Evolutionary conservation across 2,888 invertebrate species (phyloP).

Genomic region (Sarcophaga caerulescens): DNA sequence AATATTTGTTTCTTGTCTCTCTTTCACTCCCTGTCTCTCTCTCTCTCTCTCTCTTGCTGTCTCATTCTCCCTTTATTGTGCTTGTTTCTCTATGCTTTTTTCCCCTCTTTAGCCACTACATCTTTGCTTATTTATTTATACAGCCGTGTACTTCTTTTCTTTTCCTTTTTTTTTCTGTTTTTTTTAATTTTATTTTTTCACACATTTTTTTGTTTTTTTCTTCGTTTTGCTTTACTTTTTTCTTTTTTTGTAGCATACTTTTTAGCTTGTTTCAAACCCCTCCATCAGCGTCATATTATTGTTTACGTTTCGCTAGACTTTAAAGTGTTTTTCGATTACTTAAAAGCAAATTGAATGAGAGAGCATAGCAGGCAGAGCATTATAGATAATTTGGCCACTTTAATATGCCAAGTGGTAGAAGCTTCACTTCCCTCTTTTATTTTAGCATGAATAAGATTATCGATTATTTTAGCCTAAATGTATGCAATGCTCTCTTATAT

Average conservation of each 20-base stretch:
- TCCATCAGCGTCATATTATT: conserved; percentile 48
- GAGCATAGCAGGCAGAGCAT: conserved; percentile 57
- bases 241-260: conserved; percentile 59
- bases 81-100: background rate
- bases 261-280: conserved; percentile 13
- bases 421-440: background rate
- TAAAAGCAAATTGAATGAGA: conserved; percentile 76
- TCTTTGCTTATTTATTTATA: conserved; percentile 21
- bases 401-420: conserved; percentile 30
- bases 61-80: background rate
- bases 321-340: conserved; percentile 78
- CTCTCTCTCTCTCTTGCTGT: background rate
- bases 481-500: conserved; percentile 34
- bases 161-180: background rate
- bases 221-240: background rate
- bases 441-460: conserved; percentile 36
- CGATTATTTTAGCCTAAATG: conserved; percentile 49
- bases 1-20: conserved; percentile 56
- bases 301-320: conserved; percentile 68
- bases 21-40: background rate
- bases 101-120: background rate
- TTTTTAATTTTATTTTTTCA: conserved; percentile 24
- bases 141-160: conserved; percentile 27
- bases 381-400: conserved; percentile 65
- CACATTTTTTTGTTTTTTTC: conserved; percentile 26